A percentile compares a stretch with the other conserved stretches of the same genome.
Evolutionary conservation across 2,888 invertebrate genomes (phyloP).

Genomic region (Sphaerophoria rueppellii): DNA sequence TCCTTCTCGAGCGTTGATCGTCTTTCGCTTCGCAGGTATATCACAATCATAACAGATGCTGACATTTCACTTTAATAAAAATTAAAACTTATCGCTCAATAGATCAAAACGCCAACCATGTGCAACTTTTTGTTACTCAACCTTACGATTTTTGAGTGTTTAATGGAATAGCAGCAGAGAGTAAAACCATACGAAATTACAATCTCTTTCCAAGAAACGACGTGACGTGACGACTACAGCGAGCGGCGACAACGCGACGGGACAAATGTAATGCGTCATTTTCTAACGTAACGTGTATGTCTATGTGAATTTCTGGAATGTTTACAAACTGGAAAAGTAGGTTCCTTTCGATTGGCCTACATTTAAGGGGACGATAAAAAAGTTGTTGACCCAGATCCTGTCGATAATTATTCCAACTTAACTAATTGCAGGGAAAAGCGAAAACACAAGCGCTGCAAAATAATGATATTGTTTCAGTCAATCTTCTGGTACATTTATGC

Average conservation of each 20-base stretch:
- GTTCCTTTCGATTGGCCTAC: conserved; percentile 49
- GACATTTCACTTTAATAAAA: conserved; percentile 13
- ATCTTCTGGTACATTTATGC: not conserved
- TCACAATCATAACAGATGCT: conserved; percentile 9
- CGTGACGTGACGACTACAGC: no score
- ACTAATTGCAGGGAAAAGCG: conserved; percentile 1
- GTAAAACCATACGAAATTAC: not conserved
- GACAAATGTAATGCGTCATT: conserved; percentile 22
- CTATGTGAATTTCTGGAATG: not conserved
- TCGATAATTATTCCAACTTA: not conserved
- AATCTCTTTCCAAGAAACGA: conserved; percentile 40
- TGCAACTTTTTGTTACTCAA: conserved; percentile 34
- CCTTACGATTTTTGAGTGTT: conserved; percentile 11
- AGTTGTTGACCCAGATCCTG: conserved; percentile 52
- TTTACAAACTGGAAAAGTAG: conserved; percentile 40
- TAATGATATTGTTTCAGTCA: not conserved
- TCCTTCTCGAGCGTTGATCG: not conserved
- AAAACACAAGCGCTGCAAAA: conserved; percentile 20
- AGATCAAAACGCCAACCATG: conserved; percentile 29
- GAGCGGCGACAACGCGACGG: no score
- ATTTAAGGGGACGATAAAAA: conserved; percentile 26
- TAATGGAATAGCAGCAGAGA: conserved; percentile 9
- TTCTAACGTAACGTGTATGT: conserved; percentile 14
- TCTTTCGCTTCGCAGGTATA: not conserved
- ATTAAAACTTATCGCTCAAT: not conserved